A percentile compares a stretch with the other conserved stretches of the same genome.
Conservation (phyloP, 1,140 invertebrate species). For the Heliconius hewitsoni region DNA sequence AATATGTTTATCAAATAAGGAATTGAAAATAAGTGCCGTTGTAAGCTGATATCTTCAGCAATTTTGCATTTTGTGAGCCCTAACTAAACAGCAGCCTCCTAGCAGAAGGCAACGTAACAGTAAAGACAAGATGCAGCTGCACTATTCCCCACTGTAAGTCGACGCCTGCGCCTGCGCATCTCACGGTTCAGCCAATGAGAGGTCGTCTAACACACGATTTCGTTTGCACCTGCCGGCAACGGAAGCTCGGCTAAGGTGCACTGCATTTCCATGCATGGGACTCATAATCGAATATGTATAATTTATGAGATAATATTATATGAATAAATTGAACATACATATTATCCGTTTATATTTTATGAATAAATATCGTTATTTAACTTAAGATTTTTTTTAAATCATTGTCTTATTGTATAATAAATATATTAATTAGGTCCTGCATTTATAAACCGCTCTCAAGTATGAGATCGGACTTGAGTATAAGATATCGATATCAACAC, state of each 20-base stretch:
- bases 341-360: neutral
- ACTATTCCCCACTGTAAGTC: slow-evolving; percentile 51
- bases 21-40: neutral
- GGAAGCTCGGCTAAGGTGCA: slow-evolving; percentile 56
- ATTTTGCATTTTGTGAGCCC: slow-evolving; percentile 49
- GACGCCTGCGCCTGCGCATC: slow-evolving; percentile 62
- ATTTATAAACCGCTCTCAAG: no score
- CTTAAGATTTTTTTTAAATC: neutral
- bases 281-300: neutral
- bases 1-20: no score
- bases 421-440: no score
- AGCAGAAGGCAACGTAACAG: slow-evolving; percentile 45
- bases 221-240: slow-evolving; percentile 68
- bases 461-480: no score
- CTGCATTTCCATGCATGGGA: slow-evolving; percentile 25
- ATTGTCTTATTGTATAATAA: no score
- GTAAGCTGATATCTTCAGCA: neutral
- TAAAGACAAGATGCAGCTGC: slow-evolving; percentile 57
- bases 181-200: slow-evolving; percentile 52
- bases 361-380: neutral
- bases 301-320: neutral
- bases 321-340: neutral
- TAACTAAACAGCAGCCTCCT: slow-evolving; percentile 61
- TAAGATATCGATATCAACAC: neutral
- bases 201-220: slow-evolving; percentile 43